phyloP scores from a whole-genome alignment of 2,888 invertebrate genomes.

The Idaea dimidiata region DNA sequence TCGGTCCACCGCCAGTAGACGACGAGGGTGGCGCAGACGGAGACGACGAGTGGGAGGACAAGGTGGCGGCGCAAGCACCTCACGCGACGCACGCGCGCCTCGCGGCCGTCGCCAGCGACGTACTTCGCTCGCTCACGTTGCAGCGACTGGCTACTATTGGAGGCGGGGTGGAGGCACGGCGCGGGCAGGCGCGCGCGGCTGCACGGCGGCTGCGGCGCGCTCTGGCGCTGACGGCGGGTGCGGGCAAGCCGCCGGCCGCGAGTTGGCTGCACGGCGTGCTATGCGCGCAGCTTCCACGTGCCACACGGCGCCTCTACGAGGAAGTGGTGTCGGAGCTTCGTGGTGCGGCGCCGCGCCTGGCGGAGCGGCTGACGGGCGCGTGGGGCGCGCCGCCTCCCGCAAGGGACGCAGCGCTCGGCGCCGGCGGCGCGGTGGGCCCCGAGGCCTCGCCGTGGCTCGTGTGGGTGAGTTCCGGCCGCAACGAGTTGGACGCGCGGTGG shows the following conservation, averaged over 20 bases:
- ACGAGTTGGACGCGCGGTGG: constrained; percentile 38
- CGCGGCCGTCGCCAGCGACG: constrained; percentile 37
- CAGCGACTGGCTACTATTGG: constrained; percentile 38
- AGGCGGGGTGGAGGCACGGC: constrained; percentile 19
- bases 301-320: constrained; percentile 39
- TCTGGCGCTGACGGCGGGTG: constrained; percentile 28
- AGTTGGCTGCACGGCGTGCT: constrained; percentile 49
- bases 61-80: constrained; percentile 46
- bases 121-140: constrained; percentile 42
- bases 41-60: constrained; percentile 47
- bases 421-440: constrained; percentile 28
- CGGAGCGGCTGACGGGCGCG: constrained; percentile 37
- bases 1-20: no score
- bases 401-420: constrained; percentile 24
- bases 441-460: constrained; percentile 41
- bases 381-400: constrained; percentile 18
- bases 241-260: constrained; percentile 30
- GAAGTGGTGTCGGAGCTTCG: constrained; percentile 44
- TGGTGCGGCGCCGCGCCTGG: constrained; percentile 44
- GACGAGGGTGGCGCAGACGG: constrained; percentile 20
- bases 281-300: constrained; percentile 36
- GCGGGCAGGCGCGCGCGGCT: constrained; percentile 27
- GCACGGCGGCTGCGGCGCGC: constrained; percentile 43
- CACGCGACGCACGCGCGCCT: constrained; percentile 43
- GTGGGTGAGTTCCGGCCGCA: constrained; percentile 41